phyloP scores from a whole-genome alignment of 1,140 invertebrate genomes.

The Anthonomus grandis region DNA sequence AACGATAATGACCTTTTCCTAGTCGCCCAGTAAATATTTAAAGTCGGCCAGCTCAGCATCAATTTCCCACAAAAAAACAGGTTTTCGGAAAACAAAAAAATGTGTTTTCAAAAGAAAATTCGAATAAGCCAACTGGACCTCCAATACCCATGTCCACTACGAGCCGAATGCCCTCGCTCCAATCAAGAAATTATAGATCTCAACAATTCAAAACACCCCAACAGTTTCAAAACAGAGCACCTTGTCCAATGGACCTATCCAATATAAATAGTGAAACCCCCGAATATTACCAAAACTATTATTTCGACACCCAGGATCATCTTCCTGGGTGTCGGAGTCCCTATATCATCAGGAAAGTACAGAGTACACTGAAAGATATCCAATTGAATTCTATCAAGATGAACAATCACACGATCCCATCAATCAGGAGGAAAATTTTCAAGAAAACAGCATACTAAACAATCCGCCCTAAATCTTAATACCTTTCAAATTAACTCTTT shows the following conservation, averaged over 20 bases:
- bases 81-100: slow-evolving; percentile 29
- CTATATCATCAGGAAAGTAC: too few relatives aligned
- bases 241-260: neutral
- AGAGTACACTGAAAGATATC: too few relatives aligned
- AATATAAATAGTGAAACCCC: neutral
- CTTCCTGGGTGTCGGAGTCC: too few relatives aligned
- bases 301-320: neutral
- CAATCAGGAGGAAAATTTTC: slow-evolving; percentile 3
- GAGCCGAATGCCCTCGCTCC: neutral
- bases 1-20: too few relatives aligned
- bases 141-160: neutral
- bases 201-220: neutral
- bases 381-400: too few relatives aligned
- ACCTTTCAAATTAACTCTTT: slow-evolving; percentile 17
- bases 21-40: slow-evolving; percentile 20
- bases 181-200: neutral
- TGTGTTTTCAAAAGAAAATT: too few relatives aligned
- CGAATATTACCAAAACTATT: neutral
- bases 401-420: neutral
- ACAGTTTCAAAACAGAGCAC: neutral
- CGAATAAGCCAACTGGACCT: neutral
- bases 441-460: neutral
- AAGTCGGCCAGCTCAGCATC: slow-evolving; percentile 13
- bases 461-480: slow-evolving; percentile 12
- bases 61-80: slow-evolving; percentile 27